These are phyloP conservation scores for Bombus sibiricus DNA, from an alignment of 1,140 invertebrate genomes.

Conservation along the genomic window DNA sequence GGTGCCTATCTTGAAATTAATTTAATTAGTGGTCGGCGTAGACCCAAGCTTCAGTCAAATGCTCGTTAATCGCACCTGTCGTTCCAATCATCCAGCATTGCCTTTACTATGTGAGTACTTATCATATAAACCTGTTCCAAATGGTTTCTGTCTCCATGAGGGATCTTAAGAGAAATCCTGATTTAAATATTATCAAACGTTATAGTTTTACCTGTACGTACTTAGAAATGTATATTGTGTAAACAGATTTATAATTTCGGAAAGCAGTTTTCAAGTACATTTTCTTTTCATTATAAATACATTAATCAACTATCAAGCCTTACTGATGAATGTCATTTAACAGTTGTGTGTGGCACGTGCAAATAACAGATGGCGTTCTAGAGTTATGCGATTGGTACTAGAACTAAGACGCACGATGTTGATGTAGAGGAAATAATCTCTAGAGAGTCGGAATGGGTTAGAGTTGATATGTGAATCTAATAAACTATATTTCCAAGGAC, in stretches of 20 bases:
- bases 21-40: slow-evolving; percentile 80
- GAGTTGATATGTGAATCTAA: no score
- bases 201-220: neutral
- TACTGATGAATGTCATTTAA: neutral
- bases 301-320: neutral
- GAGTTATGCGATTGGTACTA: neutral
- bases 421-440: neutral
- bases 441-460: neutral
- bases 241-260: neutral
- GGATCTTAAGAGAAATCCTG: neutral
- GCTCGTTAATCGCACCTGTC: slow-evolving; percentile 79
- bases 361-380: slow-evolving; percentile 17
- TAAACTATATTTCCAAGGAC: no score
- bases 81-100: slow-evolving; percentile 52
- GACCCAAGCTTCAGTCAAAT: slow-evolving; percentile 74
- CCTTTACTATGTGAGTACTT: neutral
- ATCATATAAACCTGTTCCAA: neutral
- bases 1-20: slow-evolving; percentile 74
- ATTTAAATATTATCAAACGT: neutral
- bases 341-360: neutral
- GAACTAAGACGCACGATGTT: neutral
- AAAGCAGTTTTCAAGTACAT: neutral
- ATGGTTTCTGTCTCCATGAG: neutral
- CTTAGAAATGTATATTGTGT: neutral
- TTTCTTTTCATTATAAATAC: neutral